Base-by-base conservation (phyloP, 2,113 vertebrate genomes). In the Saccopteryx leptura region DNA sequence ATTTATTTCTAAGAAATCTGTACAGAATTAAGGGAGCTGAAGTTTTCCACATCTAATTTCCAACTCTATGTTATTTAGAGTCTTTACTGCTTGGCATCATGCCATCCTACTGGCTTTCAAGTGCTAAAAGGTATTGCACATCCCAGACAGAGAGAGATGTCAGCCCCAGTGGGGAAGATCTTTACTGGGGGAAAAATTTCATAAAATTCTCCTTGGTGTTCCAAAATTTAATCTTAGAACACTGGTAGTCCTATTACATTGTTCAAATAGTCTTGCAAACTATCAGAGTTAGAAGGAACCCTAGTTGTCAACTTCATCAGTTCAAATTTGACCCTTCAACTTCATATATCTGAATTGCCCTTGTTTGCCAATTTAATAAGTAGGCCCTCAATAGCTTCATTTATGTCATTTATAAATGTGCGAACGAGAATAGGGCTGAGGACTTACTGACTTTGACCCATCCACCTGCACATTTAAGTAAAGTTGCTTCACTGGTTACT, bases 1-100 rank as follows among this genome's bases (percentile, higher is more conserved):
- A 95, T 91, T 92, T 78, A 33, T 54, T 95, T 83, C 75, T 80
- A 72, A 80, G 76, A 93, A 90, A 74, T 74, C 14, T 68, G 50
- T 58, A 88, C 15, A 78, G 86, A 81, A 95, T 82, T 81, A 84
- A 86, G 61, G 28, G 56, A 78, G 68, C 65, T 84, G 65, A 52
- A 14, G 26, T 31, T 81, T 84, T 85, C 88, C 56, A 71, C 10
- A 31, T 81, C 84, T 76, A 54, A 52, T 19, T 84, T 92, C 61
- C 63, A 66, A 13, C n/a, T 76, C 5, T 9, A 26, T 79, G 52
- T 71, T 56, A 21, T 48, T 82, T 63, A 58, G 78, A 86, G 80
- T 26, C 60, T 74, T 66, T 26, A 33, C 31, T 71, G 26, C 65
- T 33, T 58, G 75, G 72, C 3, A 31, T 24, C 9, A 65, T 2